Evolutionary conservation across 2,113 vertebrate species (phyloP).

Genomic region (Passer domesticus): DNA sequence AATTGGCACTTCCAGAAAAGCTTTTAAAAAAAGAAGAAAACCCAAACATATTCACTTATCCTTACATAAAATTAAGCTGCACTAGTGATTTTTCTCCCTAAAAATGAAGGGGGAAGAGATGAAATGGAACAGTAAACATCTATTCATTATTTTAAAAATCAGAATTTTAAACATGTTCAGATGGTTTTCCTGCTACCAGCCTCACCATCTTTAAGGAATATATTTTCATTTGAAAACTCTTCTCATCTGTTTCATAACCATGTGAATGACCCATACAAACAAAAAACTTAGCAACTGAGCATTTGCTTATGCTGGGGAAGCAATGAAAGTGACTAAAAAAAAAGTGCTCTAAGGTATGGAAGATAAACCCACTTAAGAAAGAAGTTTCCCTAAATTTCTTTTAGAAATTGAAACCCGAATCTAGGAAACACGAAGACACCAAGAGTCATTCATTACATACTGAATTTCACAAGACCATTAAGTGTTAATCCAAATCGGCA

Average conservation of each 20-base stretch:
- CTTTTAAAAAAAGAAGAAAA: no score
- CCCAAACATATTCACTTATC: rapidly evolving
- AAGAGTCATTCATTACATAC: neutral
- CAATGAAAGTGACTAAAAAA: neutral
- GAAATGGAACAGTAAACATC: neutral
- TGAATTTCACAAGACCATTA: neutral
- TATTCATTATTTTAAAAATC: neutral
- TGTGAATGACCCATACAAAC: neutral
- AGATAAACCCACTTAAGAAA: neutral
- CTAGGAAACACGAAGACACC: neutral
- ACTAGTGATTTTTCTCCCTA: neutral
- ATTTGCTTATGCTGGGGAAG: neutral
- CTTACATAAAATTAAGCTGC: neutral
- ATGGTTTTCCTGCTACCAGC: neutral
- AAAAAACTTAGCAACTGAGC: neutral
- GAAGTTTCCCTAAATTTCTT: neutral
- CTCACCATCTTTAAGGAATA: neutral
- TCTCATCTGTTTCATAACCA: neutral
- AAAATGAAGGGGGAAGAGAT: neutral
- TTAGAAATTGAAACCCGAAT: neutral
- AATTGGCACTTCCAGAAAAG: neutral
- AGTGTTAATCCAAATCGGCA: neutral
- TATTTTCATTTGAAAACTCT: neutral
- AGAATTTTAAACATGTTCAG: neutral
- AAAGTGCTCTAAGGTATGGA: neutral